Percentiles rank a stretch among this genome's conserved stretches.
Conservation (phyloP, 1,140 invertebrate species). For the Littorina saxatilis region DNA sequence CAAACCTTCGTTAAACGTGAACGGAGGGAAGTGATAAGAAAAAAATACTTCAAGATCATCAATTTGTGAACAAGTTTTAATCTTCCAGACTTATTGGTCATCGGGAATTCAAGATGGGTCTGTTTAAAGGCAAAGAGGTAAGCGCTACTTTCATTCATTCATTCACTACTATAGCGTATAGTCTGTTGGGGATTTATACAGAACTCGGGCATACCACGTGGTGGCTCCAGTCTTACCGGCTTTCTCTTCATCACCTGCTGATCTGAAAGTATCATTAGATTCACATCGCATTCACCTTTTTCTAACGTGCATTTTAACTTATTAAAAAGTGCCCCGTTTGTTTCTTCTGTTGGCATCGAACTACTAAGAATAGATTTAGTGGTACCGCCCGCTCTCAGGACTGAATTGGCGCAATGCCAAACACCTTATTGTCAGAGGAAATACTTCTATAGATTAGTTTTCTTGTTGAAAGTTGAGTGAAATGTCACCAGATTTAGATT, state of each 20-base stretch:
- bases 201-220: background rate
- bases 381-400: no score
- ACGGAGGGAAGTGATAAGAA: background rate
- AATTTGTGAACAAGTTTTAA: background rate
- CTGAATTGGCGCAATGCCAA: no score
- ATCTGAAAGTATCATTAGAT: background rate
- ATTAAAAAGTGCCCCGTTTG: background rate
- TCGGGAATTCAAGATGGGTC: constrained; percentile 1
- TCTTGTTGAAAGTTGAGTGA: no score
- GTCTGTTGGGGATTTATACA: background rate
- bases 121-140: constrained; percentile 26
- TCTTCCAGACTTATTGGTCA: background rate
- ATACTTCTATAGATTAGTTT: no score
- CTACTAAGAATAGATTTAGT: no score
- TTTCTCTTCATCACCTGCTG: background rate
- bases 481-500: no score
- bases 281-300: background rate
- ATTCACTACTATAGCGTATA: background rate
- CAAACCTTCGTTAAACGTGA: background rate
- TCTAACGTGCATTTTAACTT: background rate
- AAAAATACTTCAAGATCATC: background rate
- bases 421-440: no score
- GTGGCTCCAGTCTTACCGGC: background rate
- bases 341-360: no score
- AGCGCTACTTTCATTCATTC: background rate